Evolutionary conservation across 2,113 vertebrate species (phyloP).

Genomic region (Cyanoramphus novaezelandiae): DNA sequence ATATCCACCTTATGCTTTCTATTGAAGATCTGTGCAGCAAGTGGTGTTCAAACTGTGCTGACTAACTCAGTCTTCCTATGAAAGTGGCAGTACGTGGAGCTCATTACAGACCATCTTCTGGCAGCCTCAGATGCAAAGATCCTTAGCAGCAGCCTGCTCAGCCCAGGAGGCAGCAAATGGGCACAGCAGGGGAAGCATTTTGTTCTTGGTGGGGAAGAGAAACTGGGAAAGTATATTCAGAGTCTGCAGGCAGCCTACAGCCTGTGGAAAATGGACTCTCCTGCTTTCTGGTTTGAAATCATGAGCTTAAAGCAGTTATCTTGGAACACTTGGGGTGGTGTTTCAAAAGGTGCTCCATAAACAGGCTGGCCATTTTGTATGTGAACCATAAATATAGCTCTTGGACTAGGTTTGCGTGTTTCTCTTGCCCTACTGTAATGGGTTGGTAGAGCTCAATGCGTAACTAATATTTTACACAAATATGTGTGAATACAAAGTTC

Average conservation of each 20-base stretch:
- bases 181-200: slow-evolving; percentile 49
- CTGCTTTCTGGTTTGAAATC: background rate
- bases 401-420: background rate
- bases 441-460: background rate
- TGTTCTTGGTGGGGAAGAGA: slow-evolving; percentile 50
- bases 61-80: background rate
- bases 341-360: background rate
- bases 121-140: slow-evolving; percentile 8
- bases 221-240: background rate
- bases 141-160: slow-evolving; percentile 20
- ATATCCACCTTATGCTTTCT: background rate
- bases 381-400: background rate
- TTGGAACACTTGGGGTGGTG: background rate
- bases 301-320: background rate
- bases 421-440: background rate
- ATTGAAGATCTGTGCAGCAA: slow-evolving; percentile 31
- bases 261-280: background rate
- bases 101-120: slow-evolving; percentile 22
- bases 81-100: background rate
- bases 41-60: slow-evolving; percentile 39
- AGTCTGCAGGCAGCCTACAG: background rate
- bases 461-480: background rate
- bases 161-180: slow-evolving; percentile 42
- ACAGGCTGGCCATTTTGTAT: background rate
- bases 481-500: background rate